Conservation (phyloP, 2,888 invertebrate species). For the Ichneumoninae sp. region DNA sequence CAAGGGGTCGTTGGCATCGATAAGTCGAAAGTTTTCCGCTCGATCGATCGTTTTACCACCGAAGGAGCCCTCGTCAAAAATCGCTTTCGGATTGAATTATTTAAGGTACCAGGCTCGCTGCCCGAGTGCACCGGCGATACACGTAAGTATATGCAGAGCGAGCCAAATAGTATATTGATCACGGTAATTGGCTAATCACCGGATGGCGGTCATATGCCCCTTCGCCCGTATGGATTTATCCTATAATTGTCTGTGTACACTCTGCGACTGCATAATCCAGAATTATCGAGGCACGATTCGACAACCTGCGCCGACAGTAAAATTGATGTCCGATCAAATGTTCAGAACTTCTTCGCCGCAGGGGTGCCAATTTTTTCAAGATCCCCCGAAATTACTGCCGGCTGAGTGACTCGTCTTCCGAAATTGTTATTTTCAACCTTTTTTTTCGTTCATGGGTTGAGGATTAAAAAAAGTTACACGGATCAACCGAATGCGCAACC, state of each 20-base stretch:
- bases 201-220: constrained; percentile 26
- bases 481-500: not conserved
- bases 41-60: constrained; percentile 30
- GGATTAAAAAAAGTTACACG: not conserved
- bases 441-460: not conserved
- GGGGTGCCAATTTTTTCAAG: not conserved
- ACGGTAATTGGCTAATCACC: constrained; percentile 35
- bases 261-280: not conserved
- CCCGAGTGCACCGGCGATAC: not conserved
- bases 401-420: not conserved
- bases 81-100: not conserved
- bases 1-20: constrained; percentile 11
- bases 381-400: not conserved
- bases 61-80: not conserved
- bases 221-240: constrained; percentile 2
- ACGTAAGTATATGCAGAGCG: constrained; percentile 47
- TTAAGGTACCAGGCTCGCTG: not conserved
- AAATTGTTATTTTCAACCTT: not conserved
- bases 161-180: constrained; percentile 30
- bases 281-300: not conserved
- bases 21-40: constrained; percentile 49
- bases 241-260: not conserved
- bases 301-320: not conserved
- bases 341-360: not conserved
- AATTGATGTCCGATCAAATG: no score